Base-by-base conservation (phyloP, 2,797 vertebrate genomes). In the Jordanella pulchra region DNA sequence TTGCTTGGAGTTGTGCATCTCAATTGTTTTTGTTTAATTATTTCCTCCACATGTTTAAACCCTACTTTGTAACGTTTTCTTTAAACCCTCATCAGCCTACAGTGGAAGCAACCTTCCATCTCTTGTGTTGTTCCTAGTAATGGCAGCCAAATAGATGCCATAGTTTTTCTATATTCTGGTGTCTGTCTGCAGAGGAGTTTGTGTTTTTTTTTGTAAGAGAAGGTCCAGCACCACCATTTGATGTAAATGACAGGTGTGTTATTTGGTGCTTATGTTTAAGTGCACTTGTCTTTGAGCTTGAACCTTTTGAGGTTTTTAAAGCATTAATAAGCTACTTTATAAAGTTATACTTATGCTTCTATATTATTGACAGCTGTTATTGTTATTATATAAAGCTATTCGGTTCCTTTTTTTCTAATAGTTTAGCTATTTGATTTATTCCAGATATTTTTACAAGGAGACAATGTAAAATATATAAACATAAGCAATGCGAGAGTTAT, bases 31-130 rank as follows among this genome's bases (percentile, higher is more conserved):
- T 65, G 65, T 69, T 28, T 13, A 35, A 42, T n/a, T 13, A 61
- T 55, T 56, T 45, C 21, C 44, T 55, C 53, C 17, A 35, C 1
- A 0, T 30, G 0, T 25, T 15, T 63, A 48, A 25, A 30, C 17
- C 54, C 53, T 27, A 65, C 3, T 27, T 17, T 58, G 23, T 54
- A 60, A 47, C 17, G 1, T 35, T 51, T n/a, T 0, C 4, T 55
- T 61, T 30, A 56, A 75, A 77, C 72, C 73, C 27, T 69, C 60
- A 61, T 76, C n/a, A 69, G 1, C 18, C 67, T 21, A 56, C 50
- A 58, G 35, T 14, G 51, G 13, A 75, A 66, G 65, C 65, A 70
- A 66, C 65, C 7, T 61, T 53, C 21, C 65, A 35, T 74, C 35
- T 53, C 9, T 23, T 42, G 47, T 25, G 65, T 27, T 14, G 32